These are phyloP conservation scores for Drosophila triauraria DNA, from an alignment of 1,140 invertebrate genomes.

Conservation along the genomic window DNA sequence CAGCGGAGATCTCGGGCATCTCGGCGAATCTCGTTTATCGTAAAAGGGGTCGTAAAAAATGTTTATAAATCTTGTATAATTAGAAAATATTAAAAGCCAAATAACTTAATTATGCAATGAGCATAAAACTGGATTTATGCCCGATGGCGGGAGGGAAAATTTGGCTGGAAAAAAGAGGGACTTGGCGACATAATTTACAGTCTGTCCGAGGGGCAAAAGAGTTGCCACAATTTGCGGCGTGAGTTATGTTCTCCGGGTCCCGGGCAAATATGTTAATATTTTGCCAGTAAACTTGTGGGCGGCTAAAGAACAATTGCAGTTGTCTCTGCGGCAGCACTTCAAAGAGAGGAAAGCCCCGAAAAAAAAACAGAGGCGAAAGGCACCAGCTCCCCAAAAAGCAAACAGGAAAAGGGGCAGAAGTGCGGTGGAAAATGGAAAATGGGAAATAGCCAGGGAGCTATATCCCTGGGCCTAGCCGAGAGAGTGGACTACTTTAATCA, in stretches of 20 bases:
- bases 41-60: constrained; percentile 46
- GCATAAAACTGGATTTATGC: constrained; percentile 61
- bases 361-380: constrained; percentile 38
- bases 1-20: constrained; percentile 12
- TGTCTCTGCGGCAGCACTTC: constrained; percentile 61
- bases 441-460: neutral
- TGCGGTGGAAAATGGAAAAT: constrained; percentile 2
- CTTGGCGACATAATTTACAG: constrained; percentile 74
- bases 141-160: constrained; percentile 39
- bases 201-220: constrained; percentile 44
- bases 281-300: constrained; percentile 68
- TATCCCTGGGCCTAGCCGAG: constrained; percentile 38
- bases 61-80: constrained; percentile 70
- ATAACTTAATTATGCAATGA: constrained; percentile 77
- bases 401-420: constrained; percentile 33
- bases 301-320: constrained; percentile 54
- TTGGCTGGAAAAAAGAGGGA: constrained; percentile 23
- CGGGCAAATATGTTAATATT: constrained; percentile 78
- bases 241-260: constrained; percentile 55
- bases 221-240: constrained; percentile 62
- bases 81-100: constrained; percentile 69
- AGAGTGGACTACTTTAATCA: constrained; percentile 79
- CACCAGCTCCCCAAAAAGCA: constrained; percentile 49
- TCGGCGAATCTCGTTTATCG: constrained; percentile 30
- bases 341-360: constrained; percentile 38